Evolutionary conservation across 2,113 vertebrate genomes (phyloP).

Genomic region (Strix aluco): DNA sequence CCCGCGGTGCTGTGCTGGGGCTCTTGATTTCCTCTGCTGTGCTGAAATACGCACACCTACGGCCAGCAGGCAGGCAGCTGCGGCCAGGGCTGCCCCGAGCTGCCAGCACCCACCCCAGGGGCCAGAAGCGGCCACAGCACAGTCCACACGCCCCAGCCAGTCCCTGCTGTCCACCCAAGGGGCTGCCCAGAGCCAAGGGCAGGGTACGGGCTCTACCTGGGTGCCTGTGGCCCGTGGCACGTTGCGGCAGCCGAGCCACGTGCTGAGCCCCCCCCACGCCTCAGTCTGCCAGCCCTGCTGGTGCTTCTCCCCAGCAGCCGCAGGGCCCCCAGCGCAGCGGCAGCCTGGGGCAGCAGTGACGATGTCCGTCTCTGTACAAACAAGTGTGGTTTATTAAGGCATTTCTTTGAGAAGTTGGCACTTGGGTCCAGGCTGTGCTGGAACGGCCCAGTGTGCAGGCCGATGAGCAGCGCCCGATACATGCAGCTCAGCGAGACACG

Average conservation of each 20-base stretch:
- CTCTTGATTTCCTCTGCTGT: neutral
- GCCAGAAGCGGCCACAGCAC: neutral
- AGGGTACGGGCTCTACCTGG: too few relatives aligned
- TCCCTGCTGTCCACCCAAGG: neutral
- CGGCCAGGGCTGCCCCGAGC: neutral
- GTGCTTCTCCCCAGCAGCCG: neutral
- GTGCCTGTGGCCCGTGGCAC: rapidly evolving
- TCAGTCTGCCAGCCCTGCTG: neutral
- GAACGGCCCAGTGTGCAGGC: neutral
- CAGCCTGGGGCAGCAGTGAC: neutral
- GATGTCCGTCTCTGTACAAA: conserved; percentile 25
- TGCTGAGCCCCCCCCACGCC: rapidly evolving
- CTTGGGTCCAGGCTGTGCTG: conserved; percentile 54
- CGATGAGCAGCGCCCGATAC: neutral
- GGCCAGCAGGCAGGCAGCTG: neutral
- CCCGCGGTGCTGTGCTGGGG: neutral
- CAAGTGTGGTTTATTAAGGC: conserved; percentile 72
- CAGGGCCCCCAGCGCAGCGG: rapidly evolving
- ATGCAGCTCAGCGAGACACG: conserved; percentile 48
- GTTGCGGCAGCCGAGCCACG: rapidly evolving
- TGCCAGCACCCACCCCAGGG: neutral
- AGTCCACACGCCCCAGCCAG: neutral
- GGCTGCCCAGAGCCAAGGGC: neutral
- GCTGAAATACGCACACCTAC: neutral
- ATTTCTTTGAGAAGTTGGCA: conserved; percentile 66